phyloP scores from a whole-genome alignment of 64 coral and sea anemone species.

The Actinia equina region DNA sequence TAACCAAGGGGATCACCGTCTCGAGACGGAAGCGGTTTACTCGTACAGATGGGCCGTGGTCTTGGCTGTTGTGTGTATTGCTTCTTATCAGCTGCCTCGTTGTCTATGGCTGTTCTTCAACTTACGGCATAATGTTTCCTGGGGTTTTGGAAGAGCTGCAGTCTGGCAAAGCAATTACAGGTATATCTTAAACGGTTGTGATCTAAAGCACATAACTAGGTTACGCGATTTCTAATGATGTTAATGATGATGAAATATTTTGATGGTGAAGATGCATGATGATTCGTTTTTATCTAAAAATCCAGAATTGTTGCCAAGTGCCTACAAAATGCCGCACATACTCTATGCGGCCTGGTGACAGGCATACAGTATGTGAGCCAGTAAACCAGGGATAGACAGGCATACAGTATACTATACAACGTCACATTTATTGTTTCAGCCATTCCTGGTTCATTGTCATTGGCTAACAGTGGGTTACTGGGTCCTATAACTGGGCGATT shows the following conservation, averaged over 20 bases:
- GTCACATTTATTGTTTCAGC: neutral
- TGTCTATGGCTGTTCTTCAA: conserved; percentile 5
- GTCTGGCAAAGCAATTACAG: neutral
- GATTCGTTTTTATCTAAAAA: too few relatives aligned
- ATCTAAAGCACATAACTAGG: neutral
- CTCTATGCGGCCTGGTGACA: too few relatives aligned
- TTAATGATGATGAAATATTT: too few relatives aligned
- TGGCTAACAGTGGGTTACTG: neutral
- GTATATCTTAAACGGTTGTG: neutral
- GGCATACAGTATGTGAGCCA: too few relatives aligned
- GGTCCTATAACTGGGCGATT: neutral
- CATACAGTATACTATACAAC: too few relatives aligned
- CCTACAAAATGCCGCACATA: too few relatives aligned
- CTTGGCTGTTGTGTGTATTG: neutral
- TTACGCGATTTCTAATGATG: too few relatives aligned
- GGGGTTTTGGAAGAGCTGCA: neutral
- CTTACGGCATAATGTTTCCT: conserved; percentile 3
- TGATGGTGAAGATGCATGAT: too few relatives aligned
- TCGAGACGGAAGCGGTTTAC: neutral
- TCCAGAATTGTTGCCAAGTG: too few relatives aligned
- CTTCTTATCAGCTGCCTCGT: neutral
- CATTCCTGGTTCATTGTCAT: neutral
- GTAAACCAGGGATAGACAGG: too few relatives aligned
- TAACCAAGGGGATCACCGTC: neutral
- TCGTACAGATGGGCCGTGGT: conserved; percentile 15